These are phyloP conservation scores for Sphenopsis melanotis DNA, from an alignment of 2,797 vertebrate species.

Conservation along the genomic window DNA sequence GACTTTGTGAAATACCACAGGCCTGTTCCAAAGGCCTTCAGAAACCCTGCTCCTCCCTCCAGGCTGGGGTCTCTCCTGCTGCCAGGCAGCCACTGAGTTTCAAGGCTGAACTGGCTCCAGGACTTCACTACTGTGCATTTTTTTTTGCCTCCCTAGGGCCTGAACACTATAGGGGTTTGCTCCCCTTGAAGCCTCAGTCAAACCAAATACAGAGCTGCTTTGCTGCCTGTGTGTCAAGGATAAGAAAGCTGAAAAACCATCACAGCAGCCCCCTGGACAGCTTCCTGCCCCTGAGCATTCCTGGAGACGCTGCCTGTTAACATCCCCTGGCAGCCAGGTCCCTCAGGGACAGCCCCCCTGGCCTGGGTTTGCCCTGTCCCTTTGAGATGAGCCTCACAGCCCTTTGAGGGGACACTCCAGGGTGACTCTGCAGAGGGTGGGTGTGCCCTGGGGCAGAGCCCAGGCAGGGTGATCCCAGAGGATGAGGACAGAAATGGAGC, in stretches of 20 bases:
- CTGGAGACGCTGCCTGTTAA: not conserved
- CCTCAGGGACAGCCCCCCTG: not conserved
- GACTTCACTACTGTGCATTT: not conserved
- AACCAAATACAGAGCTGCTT: not conserved
- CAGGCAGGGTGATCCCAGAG: not conserved
- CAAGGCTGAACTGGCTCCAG: not conserved
- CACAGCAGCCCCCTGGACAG: not conserved
- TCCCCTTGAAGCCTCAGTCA: not conserved
- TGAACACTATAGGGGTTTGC: not conserved
- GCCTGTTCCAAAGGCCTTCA: not conserved
- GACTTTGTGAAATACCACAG: not conserved
- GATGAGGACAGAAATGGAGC: not conserved
- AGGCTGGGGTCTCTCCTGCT: accelerated
- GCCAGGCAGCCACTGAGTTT: not conserved
- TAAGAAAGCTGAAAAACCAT: not conserved
- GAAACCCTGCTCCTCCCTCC: not conserved
- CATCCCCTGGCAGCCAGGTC: not conserved
- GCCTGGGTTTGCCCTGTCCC: not conserved
- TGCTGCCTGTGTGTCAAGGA: not conserved
- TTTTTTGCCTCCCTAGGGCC: not conserved
- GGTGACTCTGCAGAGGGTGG: not conserved
- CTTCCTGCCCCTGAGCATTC: not conserved
- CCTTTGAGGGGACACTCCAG: not conserved
- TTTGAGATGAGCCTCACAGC: not conserved
- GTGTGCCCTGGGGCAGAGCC: not conserved